phyloP scores from a whole-genome alignment of 1,140 invertebrate genomes.

The Eriocheir sinensis region DNA sequence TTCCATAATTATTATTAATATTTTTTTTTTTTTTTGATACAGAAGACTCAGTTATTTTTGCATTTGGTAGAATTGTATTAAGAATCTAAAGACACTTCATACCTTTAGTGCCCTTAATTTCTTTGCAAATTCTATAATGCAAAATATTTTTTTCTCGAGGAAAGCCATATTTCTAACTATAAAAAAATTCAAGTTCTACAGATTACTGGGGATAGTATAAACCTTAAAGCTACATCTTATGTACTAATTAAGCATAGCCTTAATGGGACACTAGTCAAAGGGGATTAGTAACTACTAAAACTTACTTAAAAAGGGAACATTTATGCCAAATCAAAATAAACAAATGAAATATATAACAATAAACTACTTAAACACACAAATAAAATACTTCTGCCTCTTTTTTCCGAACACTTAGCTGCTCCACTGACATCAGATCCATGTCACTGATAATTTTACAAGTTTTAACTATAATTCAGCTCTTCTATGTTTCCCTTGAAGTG shows the following conservation, averaged over 20 bases:
- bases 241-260: background rate
- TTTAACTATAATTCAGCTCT: background rate
- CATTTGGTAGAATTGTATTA: background rate
- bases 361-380: background rate
- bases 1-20: background rate
- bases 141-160: background rate
- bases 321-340: background rate
- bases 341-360: background rate
- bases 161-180: constrained; percentile 7
- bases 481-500: constrained; percentile 6
- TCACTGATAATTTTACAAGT: background rate
- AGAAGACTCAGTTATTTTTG: constrained; percentile 1
- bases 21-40: background rate
- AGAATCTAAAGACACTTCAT: background rate
- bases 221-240: background rate
- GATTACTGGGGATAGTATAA: constrained; percentile 13
- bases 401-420: background rate
- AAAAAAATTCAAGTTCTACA: background rate
- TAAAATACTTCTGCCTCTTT: background rate
- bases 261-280: background rate
- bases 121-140: background rate
- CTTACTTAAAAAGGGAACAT: background rate
- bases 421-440: background rate
- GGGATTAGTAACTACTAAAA: background rate
- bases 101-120: too few relatives aligned